A percentile compares a stretch with the other conserved stretches of the same genome.
These are phyloP conservation scores for Hydroisotoma schaefferi DNA, from an alignment of 2,888 invertebrate genomes.

Conservation along the genomic window DNA sequence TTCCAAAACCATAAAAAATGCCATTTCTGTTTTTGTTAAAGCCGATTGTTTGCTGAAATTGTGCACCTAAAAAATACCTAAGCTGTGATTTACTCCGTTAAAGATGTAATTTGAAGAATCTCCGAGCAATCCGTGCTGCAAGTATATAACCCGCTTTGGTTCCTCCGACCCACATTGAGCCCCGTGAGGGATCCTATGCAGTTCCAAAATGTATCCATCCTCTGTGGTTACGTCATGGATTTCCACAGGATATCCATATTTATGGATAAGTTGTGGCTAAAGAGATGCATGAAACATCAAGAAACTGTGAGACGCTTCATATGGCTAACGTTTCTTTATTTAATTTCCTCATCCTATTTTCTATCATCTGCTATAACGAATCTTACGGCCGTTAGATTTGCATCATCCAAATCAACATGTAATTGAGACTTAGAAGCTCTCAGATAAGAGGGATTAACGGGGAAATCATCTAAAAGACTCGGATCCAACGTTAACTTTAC, in stretches of 20 bases:
- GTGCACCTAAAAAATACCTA: conserved; percentile 48
- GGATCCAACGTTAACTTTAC: no score
- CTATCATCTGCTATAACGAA: no score
- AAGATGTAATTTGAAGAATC: conserved; percentile 55
- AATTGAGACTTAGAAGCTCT: neutral
- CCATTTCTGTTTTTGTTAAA: neutral
- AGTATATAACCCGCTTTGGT: conserved; percentile 46
- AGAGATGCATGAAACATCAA: neutral
- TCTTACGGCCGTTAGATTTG: no score
- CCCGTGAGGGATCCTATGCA: conserved; percentile 37
- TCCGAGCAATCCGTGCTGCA: conserved; percentile 54
- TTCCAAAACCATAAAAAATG: conserved; percentile 19
- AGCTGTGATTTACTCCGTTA: conserved; percentile 53
- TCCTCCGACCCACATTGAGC: conserved; percentile 20
- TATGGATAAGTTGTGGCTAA: conserved; percentile 38
- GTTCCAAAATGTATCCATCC: conserved; percentile 56
- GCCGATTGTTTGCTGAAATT: neutral
- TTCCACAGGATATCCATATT: conserved; percentile 43
- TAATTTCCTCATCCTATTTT: no score
- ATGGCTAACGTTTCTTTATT: no score
- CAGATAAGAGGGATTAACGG: neutral
- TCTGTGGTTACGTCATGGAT: conserved; percentile 50
- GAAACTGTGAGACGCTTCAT: no score
- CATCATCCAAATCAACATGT: neutral
- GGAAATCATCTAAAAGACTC: no score